Evolutionary conservation across 2,888 invertebrate species (phyloP), one percentile per base, ranked within the genome.

Genomic region (Pharmacophagus antenor): DNA sequence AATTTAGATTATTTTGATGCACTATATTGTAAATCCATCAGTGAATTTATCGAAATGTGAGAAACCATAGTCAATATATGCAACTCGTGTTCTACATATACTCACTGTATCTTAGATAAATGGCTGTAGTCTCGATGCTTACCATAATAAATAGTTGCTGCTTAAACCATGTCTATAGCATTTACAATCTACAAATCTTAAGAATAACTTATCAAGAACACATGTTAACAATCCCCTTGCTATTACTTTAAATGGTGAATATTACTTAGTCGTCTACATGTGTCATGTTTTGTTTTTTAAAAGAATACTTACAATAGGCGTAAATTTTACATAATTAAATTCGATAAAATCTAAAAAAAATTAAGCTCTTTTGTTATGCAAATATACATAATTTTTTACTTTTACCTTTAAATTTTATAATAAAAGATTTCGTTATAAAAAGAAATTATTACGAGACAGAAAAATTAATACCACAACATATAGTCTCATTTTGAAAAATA

Each of bases 31-130:
- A n/a, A n/a, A n/a, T n/a, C 44, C 44, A 44, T 17, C 22, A 25
- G 41, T 37, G 23, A 47, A 50, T 59, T 44, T 27, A 25, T 58
- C 12, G 21, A 49, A 23, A 48, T 23, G 59, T 59, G 20, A 27
- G 31, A 17, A 55, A 55, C n/a, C 20, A 15, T 37, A n/a, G 31
- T 22, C 31, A 31, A 27, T 51, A 31, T 48, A 52, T 52, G 25
- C 51, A 51, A 22, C 21, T 18, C 50, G 50, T 22, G 37, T 58
- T 37, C 21, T 17, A 37, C 12, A 47, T 27, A 52, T 22, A 23
- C 52, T 41, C 37, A 46, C 52, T 52, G 37, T 12, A 44, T 1
- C 23, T 31, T 52, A 58, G 52, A 58, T 58, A 58, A 58, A 58
- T 37, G 52, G 23, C 12, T 21, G 17, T 31, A 58, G 46, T 23